Conservation (phyloP, 2,797 vertebrate genomes). For the Brachyalestes nurse region DNA sequence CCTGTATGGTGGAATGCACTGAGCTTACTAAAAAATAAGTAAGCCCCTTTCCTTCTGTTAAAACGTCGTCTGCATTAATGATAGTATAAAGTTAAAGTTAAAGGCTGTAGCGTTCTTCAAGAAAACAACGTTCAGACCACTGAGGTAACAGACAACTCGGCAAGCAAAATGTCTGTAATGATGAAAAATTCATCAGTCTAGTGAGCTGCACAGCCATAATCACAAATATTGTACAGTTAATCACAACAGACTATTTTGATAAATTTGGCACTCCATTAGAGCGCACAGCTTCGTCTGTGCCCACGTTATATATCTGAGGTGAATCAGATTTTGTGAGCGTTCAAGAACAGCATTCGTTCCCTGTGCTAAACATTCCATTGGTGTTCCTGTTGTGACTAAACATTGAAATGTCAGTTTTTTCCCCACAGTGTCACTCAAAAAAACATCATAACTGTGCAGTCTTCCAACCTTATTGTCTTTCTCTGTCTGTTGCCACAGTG, state of each 20-base stretch:
- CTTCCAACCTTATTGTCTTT: background rate
- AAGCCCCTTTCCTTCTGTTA: background rate
- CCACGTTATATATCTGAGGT: background rate
- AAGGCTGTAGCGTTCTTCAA: background rate
- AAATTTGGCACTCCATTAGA: background rate
- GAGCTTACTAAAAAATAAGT: slow-evolving; percentile 15
- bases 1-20: slow-evolving; percentile 54
- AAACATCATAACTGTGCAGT: slow-evolving; percentile 6
- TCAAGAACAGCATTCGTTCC: background rate
- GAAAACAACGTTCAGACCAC: slow-evolving; percentile 13
- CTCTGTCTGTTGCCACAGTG: slow-evolving; percentile 45
- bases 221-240: background rate
- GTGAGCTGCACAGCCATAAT: background rate
- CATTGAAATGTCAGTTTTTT: background rate
- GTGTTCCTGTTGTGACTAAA: too few relatives aligned
- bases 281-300: background rate
- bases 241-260: background rate
- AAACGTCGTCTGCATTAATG: slow-evolving; percentile 33
- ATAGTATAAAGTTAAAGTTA: slow-evolving; percentile 29
- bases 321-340: background rate
- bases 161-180: slow-evolving; percentile 10
- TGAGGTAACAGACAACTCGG: slow-evolving; percentile 47
- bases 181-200: background rate
- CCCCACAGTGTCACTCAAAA: background rate
- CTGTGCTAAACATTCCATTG: too few relatives aligned